A percentile compares a stretch with the other conserved stretches of the same genome.
These are phyloP conservation scores for Pseudocheirus occidentalis DNA, from an alignment of 2,797 vertebrate species.

Conservation along the genomic window DNA sequence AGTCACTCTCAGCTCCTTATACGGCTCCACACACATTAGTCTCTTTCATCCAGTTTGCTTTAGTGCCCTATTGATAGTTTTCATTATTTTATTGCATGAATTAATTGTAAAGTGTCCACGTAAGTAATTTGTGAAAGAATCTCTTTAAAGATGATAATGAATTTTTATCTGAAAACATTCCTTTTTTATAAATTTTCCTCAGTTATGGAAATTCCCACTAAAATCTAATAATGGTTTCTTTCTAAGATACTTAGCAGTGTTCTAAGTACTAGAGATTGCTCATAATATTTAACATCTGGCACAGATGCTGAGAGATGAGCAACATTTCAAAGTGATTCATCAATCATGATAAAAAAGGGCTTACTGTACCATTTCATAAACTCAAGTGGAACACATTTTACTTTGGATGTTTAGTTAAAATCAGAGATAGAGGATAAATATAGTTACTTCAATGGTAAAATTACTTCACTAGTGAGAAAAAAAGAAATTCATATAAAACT, in stretches of 20 bases:
- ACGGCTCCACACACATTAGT: background rate
- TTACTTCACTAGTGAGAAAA: slow-evolving; percentile 3
- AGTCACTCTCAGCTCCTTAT: background rate
- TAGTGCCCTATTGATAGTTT: background rate
- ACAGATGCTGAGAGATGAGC: slow-evolving; percentile 57
- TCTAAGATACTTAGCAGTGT: slow-evolving; percentile 34
- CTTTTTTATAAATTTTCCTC: background rate
- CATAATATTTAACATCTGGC: slow-evolving; percentile 69
- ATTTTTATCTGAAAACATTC: slow-evolving; percentile 49
- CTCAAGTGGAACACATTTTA: slow-evolving; percentile 51
- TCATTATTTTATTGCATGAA: background rate
- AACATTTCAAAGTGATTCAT: slow-evolving; percentile 59
- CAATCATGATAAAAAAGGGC: slow-evolving; percentile 53
- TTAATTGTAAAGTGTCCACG: background rate
- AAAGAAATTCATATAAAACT: slow-evolving; percentile 28
- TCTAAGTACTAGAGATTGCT: slow-evolving; percentile 56
- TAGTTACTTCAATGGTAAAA: slow-evolving; percentile 30
- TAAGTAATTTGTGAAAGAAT: background rate
- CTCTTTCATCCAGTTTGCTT: background rate
- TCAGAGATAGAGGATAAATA: slow-evolving; percentile 38
- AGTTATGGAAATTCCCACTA: slow-evolving; percentile 43
- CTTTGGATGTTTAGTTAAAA: slow-evolving; percentile 46
- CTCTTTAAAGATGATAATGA: background rate
- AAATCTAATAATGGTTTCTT: slow-evolving; percentile 40
- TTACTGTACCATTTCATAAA: slow-evolving; percentile 61